A percentile compares a stretch with the other conserved stretches of the same genome.
phyloP scores from a whole-genome alignment of 2,113 vertebrate genomes.

The Heterocephalus glaber region DNA sequence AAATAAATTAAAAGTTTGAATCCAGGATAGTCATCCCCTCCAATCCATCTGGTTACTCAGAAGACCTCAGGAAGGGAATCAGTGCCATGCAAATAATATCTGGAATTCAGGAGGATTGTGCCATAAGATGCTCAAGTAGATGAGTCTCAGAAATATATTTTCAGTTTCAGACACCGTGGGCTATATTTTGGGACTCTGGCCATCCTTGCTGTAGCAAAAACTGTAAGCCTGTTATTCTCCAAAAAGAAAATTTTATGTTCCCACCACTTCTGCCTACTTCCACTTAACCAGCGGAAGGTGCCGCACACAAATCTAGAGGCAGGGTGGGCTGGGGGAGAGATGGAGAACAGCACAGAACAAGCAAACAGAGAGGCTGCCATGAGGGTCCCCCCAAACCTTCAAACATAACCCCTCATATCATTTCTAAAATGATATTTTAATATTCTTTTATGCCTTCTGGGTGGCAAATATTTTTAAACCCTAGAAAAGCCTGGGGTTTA shows the following conservation, averaged over 20 bases:
- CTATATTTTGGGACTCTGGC: slow-evolving; percentile 64
- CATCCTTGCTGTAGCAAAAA: slow-evolving; percentile 37
- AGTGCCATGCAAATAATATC: neutral
- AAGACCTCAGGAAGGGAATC: neutral
- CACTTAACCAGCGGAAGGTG: neutral
- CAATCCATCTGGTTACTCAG: neutral
- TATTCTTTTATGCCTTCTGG: neutral
- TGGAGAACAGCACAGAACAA: neutral
- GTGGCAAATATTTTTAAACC: neutral
- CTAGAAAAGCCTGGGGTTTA: neutral
- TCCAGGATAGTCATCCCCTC: neutral
- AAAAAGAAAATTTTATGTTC: slow-evolving; percentile 44
- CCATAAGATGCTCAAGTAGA: neutral
- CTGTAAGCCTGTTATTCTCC: slow-evolving; percentile 50
- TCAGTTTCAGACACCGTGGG: slow-evolving; percentile 24
- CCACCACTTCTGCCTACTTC: slow-evolving; percentile 33
- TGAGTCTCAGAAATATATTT: slow-evolving; percentile 32
- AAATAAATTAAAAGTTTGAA: neutral
- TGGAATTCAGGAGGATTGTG: neutral
- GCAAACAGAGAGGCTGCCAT: neutral
- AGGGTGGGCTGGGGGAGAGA: neutral
- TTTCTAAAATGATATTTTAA: slow-evolving; percentile 43
- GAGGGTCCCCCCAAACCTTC: neutral
- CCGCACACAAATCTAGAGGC: neutral
- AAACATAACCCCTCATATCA: neutral